Evolutionary conservation across 1,140 invertebrate species (phyloP).

Genomic region (Copidosoma floridanum): DNA sequence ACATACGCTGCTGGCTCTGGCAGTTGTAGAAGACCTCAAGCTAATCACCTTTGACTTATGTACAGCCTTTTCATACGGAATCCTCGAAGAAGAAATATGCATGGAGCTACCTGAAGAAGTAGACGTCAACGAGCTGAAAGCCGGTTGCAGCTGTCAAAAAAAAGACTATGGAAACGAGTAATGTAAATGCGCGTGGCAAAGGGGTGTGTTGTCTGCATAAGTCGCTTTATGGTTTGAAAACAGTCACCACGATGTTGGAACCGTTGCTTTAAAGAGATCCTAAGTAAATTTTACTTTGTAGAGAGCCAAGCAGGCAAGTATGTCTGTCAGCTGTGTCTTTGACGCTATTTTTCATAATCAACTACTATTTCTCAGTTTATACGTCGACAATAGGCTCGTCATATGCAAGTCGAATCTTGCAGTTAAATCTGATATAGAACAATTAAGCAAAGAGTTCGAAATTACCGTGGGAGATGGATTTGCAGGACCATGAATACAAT

Average conservation of each 20-base stretch:
- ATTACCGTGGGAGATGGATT: constrained; percentile 15
- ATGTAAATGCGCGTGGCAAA: too few relatives aligned
- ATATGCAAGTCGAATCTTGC: neutral
- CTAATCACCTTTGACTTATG: neutral
- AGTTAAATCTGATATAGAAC: neutral
- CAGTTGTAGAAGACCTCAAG: neutral
- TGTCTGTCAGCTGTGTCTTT: constrained; percentile 36
- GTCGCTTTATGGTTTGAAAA: constrained; percentile 33
- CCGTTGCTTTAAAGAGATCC: constrained; percentile 30
- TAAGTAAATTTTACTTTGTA: constrained; percentile 28
- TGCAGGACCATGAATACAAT: constrained; percentile 18
- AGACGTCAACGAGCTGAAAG: neutral
- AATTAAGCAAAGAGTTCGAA: constrained; percentile 22
- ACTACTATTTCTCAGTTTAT: constrained; percentile 21
- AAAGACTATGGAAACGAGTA: too few relatives aligned
- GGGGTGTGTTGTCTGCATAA: constrained; percentile 20
- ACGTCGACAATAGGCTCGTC: constrained; percentile 18
- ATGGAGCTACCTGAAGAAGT: neutral
- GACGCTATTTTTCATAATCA: neutral
- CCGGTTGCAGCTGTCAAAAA: too few relatives aligned
- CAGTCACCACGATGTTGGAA: constrained; percentile 32
- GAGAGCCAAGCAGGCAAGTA: constrained; percentile 28
- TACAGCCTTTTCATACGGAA: neutral
- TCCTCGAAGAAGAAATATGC: neutral
- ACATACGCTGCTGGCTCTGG: neutral